A percentile compares a stretch with the other conserved stretches of the same genome.
phyloP scores from a whole-genome alignment of 2,888 invertebrate genomes.

The Stegana nigrithorax region DNA sequence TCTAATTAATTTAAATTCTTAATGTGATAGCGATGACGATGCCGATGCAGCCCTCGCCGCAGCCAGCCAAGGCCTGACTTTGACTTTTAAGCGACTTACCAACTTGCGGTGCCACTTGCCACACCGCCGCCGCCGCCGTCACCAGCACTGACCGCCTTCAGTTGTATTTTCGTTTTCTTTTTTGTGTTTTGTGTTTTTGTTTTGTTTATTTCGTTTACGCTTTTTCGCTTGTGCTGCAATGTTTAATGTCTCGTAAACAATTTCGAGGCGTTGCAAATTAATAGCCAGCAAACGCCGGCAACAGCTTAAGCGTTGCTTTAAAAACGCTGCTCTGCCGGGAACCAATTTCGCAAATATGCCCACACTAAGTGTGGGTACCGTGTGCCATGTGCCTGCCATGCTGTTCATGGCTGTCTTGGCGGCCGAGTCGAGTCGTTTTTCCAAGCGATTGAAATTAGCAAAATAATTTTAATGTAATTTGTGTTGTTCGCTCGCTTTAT shows the following conservation, averaged over 20 bases:
- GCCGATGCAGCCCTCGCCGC: background rate
- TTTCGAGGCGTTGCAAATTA: conserved; percentile 49
- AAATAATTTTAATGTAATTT: conserved; percentile 35
- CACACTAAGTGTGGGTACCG: too few relatives aligned
- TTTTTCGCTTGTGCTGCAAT: conserved; percentile 48
- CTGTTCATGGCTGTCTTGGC: background rate
- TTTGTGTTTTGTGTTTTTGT: background rate
- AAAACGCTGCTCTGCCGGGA: background rate
- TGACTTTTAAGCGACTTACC: too few relatives aligned
- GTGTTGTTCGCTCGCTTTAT: too few relatives aligned
- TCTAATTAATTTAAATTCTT: conserved; percentile 60
- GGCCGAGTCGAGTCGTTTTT: conserved; percentile 37
- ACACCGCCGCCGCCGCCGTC: background rate
- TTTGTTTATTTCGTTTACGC: background rate
- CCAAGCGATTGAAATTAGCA: conserved; percentile 46
- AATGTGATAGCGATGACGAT: conserved; percentile 46
- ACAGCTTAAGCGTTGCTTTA: conserved; percentile 28
- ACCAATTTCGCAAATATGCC: background rate
- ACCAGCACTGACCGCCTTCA: background rate
- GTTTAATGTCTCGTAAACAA: conserved; percentile 53
- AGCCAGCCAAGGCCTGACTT: background rate
- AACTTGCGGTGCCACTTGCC: too few relatives aligned
- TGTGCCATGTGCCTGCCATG: too few relatives aligned
- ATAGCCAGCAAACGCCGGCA: conserved; percentile 28
- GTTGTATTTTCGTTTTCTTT: conserved; percentile 32